Percentiles rank a stretch among this genome's conserved stretches.
These are phyloP conservation scores for Chrysemys picta DNA, from an alignment of 2,113 vertebrate species.

Conservation along the genomic window DNA sequence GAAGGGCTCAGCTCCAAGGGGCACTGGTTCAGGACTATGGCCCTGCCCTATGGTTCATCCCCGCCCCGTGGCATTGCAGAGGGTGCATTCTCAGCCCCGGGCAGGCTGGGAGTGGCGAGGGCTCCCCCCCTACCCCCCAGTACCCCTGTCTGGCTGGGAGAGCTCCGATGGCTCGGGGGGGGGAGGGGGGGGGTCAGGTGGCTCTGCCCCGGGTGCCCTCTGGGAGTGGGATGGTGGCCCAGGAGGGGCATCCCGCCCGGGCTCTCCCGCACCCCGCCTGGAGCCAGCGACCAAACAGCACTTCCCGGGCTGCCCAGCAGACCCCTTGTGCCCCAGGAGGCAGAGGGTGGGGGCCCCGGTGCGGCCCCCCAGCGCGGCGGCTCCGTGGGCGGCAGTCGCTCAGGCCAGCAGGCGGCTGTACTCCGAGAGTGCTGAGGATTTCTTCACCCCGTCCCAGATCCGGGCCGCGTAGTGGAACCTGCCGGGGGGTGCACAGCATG, in stretches of 20 bases:
- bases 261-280: neutral
- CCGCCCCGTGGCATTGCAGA: too few species aligned
- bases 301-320: neutral
- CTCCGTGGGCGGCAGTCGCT: neutral
- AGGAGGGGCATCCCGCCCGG: neutral
- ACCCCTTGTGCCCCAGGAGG: neutral
- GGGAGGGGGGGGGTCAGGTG: too few species aligned
- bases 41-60: neutral
- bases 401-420: constrained; percentile 91
- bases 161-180: neutral
- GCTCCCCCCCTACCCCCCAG: too few species aligned
- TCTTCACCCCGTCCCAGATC: constrained; percentile 94
- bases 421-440: constrained; percentile 90
- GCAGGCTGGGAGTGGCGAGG: neutral
- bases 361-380: neutral
- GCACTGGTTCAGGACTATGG: neutral
- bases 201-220: neutral
- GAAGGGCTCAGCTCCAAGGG: neutral
- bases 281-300: too few species aligned
- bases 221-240: neutral
- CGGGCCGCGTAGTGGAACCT: constrained; percentile 94
- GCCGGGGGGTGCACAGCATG: neutral
- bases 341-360: neutral
- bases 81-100: neutral
- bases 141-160: neutral